Conservation (phyloP, 1,140 invertebrate species). For the Drosophila parabipectinata region DNA sequence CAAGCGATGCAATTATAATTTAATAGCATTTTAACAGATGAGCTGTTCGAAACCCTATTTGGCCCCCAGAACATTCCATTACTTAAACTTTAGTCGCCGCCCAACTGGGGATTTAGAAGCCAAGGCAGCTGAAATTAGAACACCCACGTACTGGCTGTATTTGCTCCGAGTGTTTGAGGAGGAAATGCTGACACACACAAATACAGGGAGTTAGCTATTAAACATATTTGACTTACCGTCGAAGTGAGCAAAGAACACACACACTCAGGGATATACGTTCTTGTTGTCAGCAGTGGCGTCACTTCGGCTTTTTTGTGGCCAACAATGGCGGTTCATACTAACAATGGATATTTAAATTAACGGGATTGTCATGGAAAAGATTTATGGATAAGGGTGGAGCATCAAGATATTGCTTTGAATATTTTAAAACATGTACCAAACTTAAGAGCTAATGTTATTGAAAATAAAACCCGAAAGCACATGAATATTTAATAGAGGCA, state of each 20-base stretch:
- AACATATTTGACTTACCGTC: constrained; percentile 68
- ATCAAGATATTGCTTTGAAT: neutral
- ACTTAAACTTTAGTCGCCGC: constrained; percentile 12
- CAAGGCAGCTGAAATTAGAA: constrained; percentile 39
- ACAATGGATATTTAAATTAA: neutral
- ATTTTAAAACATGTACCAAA: too few relatives aligned
- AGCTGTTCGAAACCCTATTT: constrained; percentile 8
- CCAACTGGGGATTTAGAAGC: constrained; percentile 17
- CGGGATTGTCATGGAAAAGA: neutral
- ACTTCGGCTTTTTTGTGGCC: constrained; percentile 4
- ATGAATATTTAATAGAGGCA: too few relatives aligned
- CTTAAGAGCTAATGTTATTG: too few relatives aligned
- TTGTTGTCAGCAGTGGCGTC: constrained; percentile 20
- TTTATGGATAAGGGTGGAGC: neutral
- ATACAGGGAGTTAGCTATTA: constrained; percentile 58
- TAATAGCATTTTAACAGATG: constrained; percentile 20
- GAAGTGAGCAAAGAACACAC: constrained; percentile 54
- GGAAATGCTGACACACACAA: constrained; percentile 31
- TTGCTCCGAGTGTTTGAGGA: constrained; percentile 32
- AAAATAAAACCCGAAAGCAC: too few relatives aligned
- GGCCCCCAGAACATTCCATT: constrained; percentile 11
- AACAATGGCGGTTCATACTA: neutral
- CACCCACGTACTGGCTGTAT: constrained; percentile 16
- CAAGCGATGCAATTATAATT: constrained; percentile 20
- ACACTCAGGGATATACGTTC: neutral